Base-by-base conservation (phyloP, 2,888 invertebrate species). In the Zootermopsis nevadensis region DNA sequence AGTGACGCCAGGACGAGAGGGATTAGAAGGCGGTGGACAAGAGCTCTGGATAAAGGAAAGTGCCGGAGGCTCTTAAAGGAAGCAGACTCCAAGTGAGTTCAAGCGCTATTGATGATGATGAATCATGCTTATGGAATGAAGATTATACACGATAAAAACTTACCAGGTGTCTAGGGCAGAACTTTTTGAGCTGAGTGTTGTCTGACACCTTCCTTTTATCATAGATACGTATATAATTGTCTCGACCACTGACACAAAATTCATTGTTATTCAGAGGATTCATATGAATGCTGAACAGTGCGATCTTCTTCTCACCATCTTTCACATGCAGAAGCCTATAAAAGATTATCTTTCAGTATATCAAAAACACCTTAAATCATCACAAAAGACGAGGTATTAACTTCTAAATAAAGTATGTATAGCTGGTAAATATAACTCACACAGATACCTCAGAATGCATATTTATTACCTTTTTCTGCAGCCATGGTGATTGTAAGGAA, bases 281-380 rank as follows among this genome's bases (percentile, higher is more conserved):
- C 10, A 94, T 94, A 87, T 95, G 93, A 87, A 99, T 95, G 89
- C 97, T 96, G 90, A 97, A 98, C 84, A 98, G 90, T n/a, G 96
- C 93, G 10, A 98, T 91, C 86, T 93, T 92, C 80, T 90, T 88
- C n/a, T 91, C 91, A 81, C 91, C 91, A 84, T 91, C 91, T 83
- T 90, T 90, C 22, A 90, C 90, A 33, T 87, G 87, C 60, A 89
- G 87, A 80, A 91, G 86, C 84, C 94, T 94, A 88, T 30, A 89
- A 88, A 48, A 83, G 69, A 77, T 35, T 69, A 69, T 69, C 4
- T 53, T 24, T 30, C 33, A 81, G 79, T 60, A 80, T 55, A 79
- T 15, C 24, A 33, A 33, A 1, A 69, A 15, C 8, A 33, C 19
- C 19, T 48, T 3, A 48, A n/a, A 19, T 38, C 10, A 22, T 19